Evolutionary conservation across 2,113 vertebrate species (phyloP).

Genomic region (Apus apus): DNA sequence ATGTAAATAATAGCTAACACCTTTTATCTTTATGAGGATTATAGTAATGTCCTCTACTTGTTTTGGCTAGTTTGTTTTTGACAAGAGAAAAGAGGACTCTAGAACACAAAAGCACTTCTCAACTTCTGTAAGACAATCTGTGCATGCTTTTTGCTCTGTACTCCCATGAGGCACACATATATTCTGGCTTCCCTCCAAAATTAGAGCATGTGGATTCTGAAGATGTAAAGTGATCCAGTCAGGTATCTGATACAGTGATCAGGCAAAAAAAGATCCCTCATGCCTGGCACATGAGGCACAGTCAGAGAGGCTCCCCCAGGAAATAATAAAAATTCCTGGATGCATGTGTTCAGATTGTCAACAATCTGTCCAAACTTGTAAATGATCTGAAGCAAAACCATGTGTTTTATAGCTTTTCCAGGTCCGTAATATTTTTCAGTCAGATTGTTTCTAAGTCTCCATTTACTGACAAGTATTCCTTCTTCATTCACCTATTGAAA

Average conservation of each 20-base stretch:
- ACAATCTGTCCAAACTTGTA: not conserved
- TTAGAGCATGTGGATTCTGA: not conserved
- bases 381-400: not conserved
- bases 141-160: not conserved
- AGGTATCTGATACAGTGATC: not conserved
- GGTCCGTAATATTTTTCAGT: not conserved
- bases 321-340: not conserved
- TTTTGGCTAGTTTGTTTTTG: not conserved
- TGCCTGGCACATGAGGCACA: not conserved
- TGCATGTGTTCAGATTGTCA: not conserved
- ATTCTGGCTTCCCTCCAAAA: not conserved
- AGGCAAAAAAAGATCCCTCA: not conserved
- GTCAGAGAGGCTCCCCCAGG: not conserved
- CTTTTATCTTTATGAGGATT: constrained; percentile 2
- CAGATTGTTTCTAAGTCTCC: not conserved
- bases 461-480: not conserved
- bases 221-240: not conserved
- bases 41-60: not conserved
- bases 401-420: not conserved
- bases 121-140: not conserved
- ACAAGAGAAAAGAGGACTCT: not conserved
- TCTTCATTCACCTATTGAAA: not conserved
- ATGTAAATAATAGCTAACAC: constrained; percentile 15
- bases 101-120: not conserved
- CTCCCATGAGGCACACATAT: not conserved